phyloP scores from a whole-genome alignment of 2,113 vertebrate genomes.

The Empidonax alnorum region DNA sequence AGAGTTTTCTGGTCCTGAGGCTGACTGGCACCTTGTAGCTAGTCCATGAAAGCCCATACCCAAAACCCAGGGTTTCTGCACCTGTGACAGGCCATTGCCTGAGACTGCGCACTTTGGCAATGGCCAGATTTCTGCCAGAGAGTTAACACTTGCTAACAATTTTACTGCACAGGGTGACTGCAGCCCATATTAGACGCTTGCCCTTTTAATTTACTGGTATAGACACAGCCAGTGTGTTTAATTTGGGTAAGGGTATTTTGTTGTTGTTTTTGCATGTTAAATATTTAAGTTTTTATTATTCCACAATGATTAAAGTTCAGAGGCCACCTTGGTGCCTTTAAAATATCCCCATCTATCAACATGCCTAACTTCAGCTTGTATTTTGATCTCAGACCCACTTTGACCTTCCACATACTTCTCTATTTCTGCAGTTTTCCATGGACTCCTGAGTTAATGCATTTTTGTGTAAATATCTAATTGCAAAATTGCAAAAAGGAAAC shows the following conservation, averaged over 20 bases:
- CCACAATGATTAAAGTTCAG: not conserved
- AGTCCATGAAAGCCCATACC: not conserved
- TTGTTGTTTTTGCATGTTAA: not conserved
- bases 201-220: not conserved
- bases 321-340: not conserved
- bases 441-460: not conserved
- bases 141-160: not conserved
- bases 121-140: not conserved
- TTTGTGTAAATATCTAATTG: not conserved
- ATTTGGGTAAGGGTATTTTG: not conserved
- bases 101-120: not conserved
- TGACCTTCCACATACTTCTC: not conserved
- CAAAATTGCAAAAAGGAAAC: not conserved
- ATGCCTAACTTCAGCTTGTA: not conserved
- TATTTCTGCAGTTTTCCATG: not conserved
- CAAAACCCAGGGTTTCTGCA: not conserved
- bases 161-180: not conserved
- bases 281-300: not conserved
- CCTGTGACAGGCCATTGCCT: not conserved
- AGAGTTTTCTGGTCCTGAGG: not conserved
- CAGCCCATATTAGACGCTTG: not conserved
- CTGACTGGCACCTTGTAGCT: not conserved
- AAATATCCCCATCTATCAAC: not conserved
- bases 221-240: not conserved
- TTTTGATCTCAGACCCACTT: slow-evolving; percentile 2